These are phyloP conservation scores for Crotalus helleri DNA, from an alignment of 2,113 vertebrate genomes.

Conservation along the genomic window DNA sequence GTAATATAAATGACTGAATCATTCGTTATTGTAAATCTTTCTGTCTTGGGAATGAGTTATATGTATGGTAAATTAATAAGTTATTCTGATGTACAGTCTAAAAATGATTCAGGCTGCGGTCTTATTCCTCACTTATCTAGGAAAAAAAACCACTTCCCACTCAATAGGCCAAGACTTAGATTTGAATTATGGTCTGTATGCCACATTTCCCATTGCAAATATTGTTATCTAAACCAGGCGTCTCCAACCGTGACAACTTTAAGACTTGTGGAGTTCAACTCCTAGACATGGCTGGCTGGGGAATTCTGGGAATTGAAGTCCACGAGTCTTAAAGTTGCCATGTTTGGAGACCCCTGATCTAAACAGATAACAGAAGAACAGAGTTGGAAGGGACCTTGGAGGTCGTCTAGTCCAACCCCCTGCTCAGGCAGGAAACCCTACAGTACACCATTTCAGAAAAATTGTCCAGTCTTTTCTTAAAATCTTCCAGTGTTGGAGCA, in stretches of 20 bases:
- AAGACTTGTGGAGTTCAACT: neutral
- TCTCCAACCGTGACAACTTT: neutral
- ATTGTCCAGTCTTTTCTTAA: too few species aligned
- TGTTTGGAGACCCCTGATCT: neutral
- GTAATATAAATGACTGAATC: slow-evolving; percentile 11
- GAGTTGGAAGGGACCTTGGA: too few species aligned
- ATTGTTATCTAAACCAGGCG: neutral
- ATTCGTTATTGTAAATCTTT: slow-evolving; percentile 6
- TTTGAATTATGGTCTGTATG: neutral
- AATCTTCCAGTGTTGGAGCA: too few species aligned
- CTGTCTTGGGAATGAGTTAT: neutral
- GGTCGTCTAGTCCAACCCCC: too few species aligned
- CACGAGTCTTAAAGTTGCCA: neutral
- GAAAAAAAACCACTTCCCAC: neutral
- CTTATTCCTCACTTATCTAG: neutral
- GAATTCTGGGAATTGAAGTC: neutral
- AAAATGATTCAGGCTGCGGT: neutral
- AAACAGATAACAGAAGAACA: neutral
- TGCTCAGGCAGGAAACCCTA: too few species aligned
- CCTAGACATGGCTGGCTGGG: neutral
- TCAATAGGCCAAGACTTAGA: neutral
- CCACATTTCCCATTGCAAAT: neutral
- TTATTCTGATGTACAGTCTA: neutral
- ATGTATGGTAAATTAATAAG: neutral
- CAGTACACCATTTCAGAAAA: too few species aligned